Evolutionary conservation across 2,113 vertebrate species (phyloP).

Genomic region (Ceratotherium simum): DNA sequence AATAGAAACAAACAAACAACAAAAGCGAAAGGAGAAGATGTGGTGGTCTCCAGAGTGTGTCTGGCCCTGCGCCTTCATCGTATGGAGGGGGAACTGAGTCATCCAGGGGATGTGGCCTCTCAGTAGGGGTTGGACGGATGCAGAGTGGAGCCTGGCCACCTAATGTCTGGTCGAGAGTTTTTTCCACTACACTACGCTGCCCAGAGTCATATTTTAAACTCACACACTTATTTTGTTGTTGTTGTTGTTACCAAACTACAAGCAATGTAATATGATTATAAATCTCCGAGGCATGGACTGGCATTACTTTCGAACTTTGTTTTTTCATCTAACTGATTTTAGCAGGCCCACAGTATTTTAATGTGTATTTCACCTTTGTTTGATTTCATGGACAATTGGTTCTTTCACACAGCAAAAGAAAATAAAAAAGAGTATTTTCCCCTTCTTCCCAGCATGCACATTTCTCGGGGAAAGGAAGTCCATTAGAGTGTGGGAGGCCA

Average conservation of each 20-base stretch:
- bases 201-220: conserved; percentile 68
- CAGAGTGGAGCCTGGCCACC: background rate
- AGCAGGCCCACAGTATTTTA: conserved; percentile 62
- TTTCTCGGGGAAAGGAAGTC: background rate
- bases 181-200: background rate
- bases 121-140: accelerated
- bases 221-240: conserved; percentile 44
- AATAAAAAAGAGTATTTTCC: conserved; percentile 26
- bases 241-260: conserved; percentile 43
- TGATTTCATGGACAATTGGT: conserved; percentile 74
- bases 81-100: background rate
- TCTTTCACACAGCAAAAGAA: conserved; percentile 70
- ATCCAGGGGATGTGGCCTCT: background rate
- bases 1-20: background rate
- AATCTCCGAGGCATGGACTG: conserved; percentile 69
- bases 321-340: conserved; percentile 61
- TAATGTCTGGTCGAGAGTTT: background rate
- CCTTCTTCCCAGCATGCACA: conserved; percentile 1
- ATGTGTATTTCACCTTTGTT: conserved; percentile 75
- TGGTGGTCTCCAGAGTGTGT: background rate
- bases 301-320: conserved; percentile 14
- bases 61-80: accelerated
- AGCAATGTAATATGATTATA: conserved; percentile 65
- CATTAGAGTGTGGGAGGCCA: background rate
- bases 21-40: background rate